These are phyloP conservation scores for Pentamera pediparva DNA, from an alignment of 53 echinoderm and acorn worm genomes.

Conservation along the genomic window DNA sequence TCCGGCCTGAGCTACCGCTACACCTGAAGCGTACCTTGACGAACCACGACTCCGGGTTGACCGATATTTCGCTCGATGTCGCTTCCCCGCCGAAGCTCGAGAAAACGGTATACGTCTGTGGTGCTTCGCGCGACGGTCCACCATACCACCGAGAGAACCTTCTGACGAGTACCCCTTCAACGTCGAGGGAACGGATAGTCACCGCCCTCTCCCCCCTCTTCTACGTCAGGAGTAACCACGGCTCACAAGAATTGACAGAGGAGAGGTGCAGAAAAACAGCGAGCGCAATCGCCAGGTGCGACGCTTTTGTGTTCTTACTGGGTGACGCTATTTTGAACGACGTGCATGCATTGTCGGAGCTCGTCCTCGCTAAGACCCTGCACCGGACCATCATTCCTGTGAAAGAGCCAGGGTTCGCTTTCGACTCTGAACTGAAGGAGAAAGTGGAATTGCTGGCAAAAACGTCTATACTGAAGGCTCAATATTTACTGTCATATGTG, in stretches of 20 bases:
- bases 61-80: slow-evolving; percentile 19
- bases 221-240: slow-evolving; percentile 20
- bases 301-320: slow-evolving; percentile 19
- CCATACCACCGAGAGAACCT: slow-evolving; percentile 2
- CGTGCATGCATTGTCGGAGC: neutral
- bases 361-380: neutral
- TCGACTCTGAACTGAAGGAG: neutral
- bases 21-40: neutral
- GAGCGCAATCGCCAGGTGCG: neutral
- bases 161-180: neutral
- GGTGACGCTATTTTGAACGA: slow-evolving; percentile 1
- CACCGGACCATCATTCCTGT: neutral
- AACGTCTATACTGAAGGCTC: neutral
- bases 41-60: slow-evolving; percentile 27
- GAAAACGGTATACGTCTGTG: slow-evolving; percentile 23
- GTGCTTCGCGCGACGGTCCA: neutral
- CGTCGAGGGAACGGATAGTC: slow-evolving; percentile 2
- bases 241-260: neutral
- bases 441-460: neutral
- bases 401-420: slow-evolving; percentile 17
- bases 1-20: neutral
- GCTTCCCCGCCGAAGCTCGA: slow-evolving; percentile 12
- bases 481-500: neutral
- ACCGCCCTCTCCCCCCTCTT: neutral
- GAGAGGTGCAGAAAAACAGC: neutral